phyloP scores from a whole-genome alignment of 2,797 vertebrate species.

The Poeciliopsis infans region DNA sequence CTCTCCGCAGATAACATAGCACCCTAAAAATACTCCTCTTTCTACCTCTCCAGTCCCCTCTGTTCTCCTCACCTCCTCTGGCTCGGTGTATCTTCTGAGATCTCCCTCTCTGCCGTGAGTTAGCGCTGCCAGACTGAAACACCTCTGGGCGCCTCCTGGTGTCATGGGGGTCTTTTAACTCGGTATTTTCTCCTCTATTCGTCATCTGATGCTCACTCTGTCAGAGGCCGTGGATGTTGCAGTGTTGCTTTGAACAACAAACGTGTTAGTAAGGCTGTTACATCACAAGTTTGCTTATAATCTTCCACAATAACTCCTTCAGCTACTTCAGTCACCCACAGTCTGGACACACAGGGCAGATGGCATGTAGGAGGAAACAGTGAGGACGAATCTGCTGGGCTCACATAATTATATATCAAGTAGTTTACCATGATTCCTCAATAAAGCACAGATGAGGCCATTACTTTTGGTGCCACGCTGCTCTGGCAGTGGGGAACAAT shows the following conservation, averaged over 20 bases:
- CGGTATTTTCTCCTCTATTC: constrained; percentile 43
- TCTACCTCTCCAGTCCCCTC: constrained; percentile 41
- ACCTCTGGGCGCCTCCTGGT: constrained; percentile 57
- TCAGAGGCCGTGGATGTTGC: constrained; percentile 43
- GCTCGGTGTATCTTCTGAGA: constrained; percentile 60
- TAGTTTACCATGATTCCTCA: constrained; percentile 54
- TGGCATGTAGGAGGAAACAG: constrained; percentile 80
- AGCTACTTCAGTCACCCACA: constrained; percentile 75
- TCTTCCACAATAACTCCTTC: constrained; percentile 70
- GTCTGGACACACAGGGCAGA: constrained; percentile 78
- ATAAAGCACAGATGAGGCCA: constrained; percentile 53
- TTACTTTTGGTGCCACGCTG: constrained; percentile 52
- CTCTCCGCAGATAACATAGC: constrained; percentile 75
- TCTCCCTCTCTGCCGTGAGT: constrained; percentile 50
- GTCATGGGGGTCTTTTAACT: constrained; percentile 59
- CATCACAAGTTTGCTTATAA: constrained; percentile 72
- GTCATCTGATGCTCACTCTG: constrained; percentile 32
- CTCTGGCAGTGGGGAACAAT: constrained; percentile 55
- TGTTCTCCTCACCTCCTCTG: constrained; percentile 68
- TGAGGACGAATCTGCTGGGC: constrained; percentile 65
- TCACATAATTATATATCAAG: constrained; percentile 72
- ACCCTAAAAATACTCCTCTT: constrained; percentile 80
- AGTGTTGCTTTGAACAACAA: constrained; percentile 45
- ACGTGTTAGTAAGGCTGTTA: constrained; percentile 67
- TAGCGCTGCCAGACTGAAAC: constrained; percentile 62